phyloP scores from a whole-genome alignment of 30 jellyfish, hydroid and myxozoan species.

The Aurelia sp. region DNA sequence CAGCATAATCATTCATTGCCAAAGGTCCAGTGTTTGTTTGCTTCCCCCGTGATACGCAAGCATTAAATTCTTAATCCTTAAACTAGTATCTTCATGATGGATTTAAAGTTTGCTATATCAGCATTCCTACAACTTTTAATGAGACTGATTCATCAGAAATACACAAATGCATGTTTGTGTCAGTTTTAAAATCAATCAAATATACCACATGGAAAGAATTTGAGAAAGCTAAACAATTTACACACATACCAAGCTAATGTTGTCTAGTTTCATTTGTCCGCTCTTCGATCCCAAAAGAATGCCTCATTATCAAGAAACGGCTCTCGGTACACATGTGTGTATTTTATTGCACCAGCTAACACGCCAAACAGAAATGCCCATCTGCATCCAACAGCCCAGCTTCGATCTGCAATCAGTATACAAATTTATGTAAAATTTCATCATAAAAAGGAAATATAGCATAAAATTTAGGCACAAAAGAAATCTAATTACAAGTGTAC shows the following conservation, averaged over 20 bases:
- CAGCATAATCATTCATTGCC: too few species aligned
- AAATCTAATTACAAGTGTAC: too few species aligned
- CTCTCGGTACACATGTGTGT: constrained; percentile 53
- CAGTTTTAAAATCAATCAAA: too few species aligned
- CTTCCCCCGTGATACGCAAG: too few species aligned
- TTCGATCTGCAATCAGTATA: constrained; percentile 27
- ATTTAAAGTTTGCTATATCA: too few species aligned
- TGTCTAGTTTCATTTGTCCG: constrained; percentile 19
- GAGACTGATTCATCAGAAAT: too few species aligned
- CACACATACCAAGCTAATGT: constrained; percentile 35
- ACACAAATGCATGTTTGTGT: too few species aligned
- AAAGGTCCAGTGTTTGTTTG: too few species aligned
- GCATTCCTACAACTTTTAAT: too few species aligned
- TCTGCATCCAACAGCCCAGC: constrained; percentile 43
- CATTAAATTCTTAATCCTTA: too few species aligned
- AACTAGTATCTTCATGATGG: too few species aligned
- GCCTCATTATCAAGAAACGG: constrained; percentile 54
- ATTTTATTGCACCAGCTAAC: constrained; percentile 46
- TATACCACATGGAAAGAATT: neutral
- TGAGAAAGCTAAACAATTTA: constrained; percentile 27
- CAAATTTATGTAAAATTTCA: neutral
- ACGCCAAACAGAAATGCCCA: constrained; percentile 54
- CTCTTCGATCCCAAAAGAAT: constrained; percentile 41
- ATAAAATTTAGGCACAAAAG: too few species aligned
- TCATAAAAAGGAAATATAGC: neutral